Base-by-base conservation (phyloP, 2,797 vertebrate genomes). In the Rhabdophis nuchalis region DNA sequence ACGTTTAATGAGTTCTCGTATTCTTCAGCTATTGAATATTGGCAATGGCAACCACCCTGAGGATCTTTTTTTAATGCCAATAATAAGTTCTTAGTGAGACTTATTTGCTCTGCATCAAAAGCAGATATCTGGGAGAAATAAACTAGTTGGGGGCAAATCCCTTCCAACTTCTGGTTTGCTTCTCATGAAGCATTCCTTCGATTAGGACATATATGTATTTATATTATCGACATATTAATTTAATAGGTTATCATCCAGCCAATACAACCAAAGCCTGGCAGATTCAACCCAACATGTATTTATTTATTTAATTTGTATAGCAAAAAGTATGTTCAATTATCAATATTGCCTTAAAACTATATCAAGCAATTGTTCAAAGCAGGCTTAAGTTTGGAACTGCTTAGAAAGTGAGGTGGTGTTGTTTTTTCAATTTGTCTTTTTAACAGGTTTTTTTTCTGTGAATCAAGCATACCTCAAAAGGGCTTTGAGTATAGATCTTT, bases 31-130 rank as follows among this genome's bases (percentile, higher is more conserved):
- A 64, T 85, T 68, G 46, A 85, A 58, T 13, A 41, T 29, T n/a
- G 86, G 68, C 89, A 88, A 52, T 88, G 86, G 61, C 87, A 90
- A n/a, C 54, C 86, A 57, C 90, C 61, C 20, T 87, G 86, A 90
- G 64, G 86, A 85, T 90, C 86, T 90, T 86, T 86, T 86, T 86
- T 86, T 90, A 88, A 93, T 82, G 92, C 54, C 85, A 90, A 90
- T 85, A 57, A 54, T 50, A 61, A 54, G 41, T 82, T 61, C 87
- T 92, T 92, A 90, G 89, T 82, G 13, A 68, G 60, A 64, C 86
- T 88, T 82, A 93, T 90, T 85, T 88, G 56, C 92, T 61, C 25
- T 61, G 88, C 85, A 88, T 88, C 58, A 46, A 93, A 93, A 88
- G 85, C 32, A 25, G 86, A 54, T 56, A 52, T 57, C 41, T 50